Base-by-base conservation (phyloP, 64 coral and sea anemone genomes). In the Trachythela sp. region DNA sequence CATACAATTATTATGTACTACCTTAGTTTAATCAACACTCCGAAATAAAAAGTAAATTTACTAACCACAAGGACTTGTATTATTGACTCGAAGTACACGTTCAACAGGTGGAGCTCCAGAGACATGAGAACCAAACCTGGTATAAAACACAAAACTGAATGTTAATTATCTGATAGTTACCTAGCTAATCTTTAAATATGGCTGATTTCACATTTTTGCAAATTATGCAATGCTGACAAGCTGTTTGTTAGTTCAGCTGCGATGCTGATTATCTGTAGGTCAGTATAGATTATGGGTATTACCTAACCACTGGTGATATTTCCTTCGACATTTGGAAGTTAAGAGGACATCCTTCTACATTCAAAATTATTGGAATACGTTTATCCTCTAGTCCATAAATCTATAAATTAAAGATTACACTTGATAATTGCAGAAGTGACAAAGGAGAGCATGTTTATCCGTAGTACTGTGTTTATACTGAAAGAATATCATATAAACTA, bases 291-390 rank as follows among this genome's bases (percentile, higher is more conserved):
- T 18, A n/a, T 2, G 26, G 26, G 8, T 64, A 27, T 27, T 77
- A 99, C 96, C 96, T 92, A 48, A 99, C 91, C 8, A 99, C 85
- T 27, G 96, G 94, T 3, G 92, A 77, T 50, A 94, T 91, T 31
- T 99, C 96, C 86, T 91, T 99, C 87, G 91, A 94, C 93, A 99
- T 99, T 86, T 99, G 96, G 64, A 99, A 99, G 56, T 99, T 99
- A 20, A 99, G 80, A 13, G 96, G 96, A 85, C 96, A 99, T 1
- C 96, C 96, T 34, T 83, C 89, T 0, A 99, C 93, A 86, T 86
- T 88, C 96, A 99, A 95, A 5, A 88, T 72, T 13, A 93, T 85
- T 59, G 96, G 93, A 85, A 99, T 85, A 83, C 84, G 92, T 11
- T 89, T 87, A 54, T 94, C 93, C 18, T 95, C 93, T 30, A 99